Percentiles rank a stretch among this genome's conserved stretches.
These are phyloP conservation scores for Drosophila lacicola DNA, from an alignment of 2,888 invertebrate species.

Conservation along the genomic window DNA sequence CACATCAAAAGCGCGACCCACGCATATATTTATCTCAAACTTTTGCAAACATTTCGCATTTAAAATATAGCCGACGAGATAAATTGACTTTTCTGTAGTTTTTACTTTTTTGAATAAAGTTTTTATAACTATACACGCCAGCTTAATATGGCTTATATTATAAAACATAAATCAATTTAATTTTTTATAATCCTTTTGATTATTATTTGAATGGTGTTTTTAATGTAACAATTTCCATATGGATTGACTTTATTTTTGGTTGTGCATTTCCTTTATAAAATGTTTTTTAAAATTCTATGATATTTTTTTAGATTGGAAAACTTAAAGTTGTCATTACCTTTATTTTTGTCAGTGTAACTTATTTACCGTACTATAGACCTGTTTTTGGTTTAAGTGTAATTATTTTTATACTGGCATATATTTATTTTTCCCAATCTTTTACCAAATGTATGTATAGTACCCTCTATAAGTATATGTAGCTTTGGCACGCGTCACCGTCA, in stretches of 20 bases:
- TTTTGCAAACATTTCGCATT: slow-evolving; percentile 48
- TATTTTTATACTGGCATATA: not conserved
- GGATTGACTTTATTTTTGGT: too few species aligned
- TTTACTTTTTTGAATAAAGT: slow-evolving; percentile 15
- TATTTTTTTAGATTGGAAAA: too few species aligned
- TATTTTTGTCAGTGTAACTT: too few species aligned
- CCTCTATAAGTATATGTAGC: slow-evolving; percentile 31
- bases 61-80: slow-evolving; percentile 40
- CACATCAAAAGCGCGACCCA: slow-evolving; percentile 45
- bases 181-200: not conserved
- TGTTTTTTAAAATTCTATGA: too few species aligned
- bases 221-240: not conserved
- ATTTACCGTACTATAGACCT: too few species aligned
- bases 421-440: slow-evolving; percentile 1
- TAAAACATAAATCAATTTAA: not conserved
- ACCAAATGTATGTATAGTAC: slow-evolving; percentile 12
- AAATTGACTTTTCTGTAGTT: slow-evolving; percentile 28
- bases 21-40: slow-evolving; percentile 37
- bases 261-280: too few species aligned
- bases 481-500: slow-evolving; percentile 61
- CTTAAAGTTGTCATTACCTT: too few species aligned
- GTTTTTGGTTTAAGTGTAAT: not conserved
- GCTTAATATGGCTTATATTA: not conserved
- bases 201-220: not conserved
- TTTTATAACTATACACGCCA: not conserved